Base-by-base conservation (phyloP, 2,888 invertebrate genomes). In the Zygaena filipendulae region DNA sequence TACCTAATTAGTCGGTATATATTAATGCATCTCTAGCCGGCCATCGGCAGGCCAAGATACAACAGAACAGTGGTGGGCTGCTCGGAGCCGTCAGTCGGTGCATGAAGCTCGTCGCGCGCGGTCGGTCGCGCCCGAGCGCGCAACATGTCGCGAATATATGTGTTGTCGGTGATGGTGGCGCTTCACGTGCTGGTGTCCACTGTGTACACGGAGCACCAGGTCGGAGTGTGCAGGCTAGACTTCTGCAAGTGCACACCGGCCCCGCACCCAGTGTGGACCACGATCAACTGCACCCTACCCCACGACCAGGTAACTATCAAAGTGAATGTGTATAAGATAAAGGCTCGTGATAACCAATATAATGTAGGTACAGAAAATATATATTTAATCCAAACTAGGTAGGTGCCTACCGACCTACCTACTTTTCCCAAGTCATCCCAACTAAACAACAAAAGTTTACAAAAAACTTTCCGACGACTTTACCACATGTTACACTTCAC, bases 211-310 rank as follows among this genome's bases (percentile, higher is more conserved):
- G 44, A 48, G 24, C 34, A 44, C 27, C 35, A 41, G 27, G 29
- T 39, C 30, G 75, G 77, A 30, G 66, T 87, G 40, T 87, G 87
- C 57, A 38, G 45, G 10, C 29, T 50, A 19, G 66, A 64, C 32
- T 84, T 77, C 45, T 88, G 88, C 67, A 74, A 71, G 43, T 88
- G 88, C 57, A 66, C 70, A 21, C 67, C 80, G 26, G 81, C 74
- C 27, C 72, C 75, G 13, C 82, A 82, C 42, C 82, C 83, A 23
- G 60, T 58, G 25, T 87, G 87, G 86, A 81, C 81, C 47, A 79
- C 69, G 44, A 79, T 87, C 50, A 86, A 86, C 67, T 88, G 88
- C 61, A 81, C 83, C 43, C 80, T 87, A 47, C 68, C 72, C 36
- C 59, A 60, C 32, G 67, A 80, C 51, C 82, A 86, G 85, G 88